These are phyloP conservation scores for Melanargia galathea DNA, from an alignment of 2,888 invertebrate species.

Conservation along the genomic window DNA sequence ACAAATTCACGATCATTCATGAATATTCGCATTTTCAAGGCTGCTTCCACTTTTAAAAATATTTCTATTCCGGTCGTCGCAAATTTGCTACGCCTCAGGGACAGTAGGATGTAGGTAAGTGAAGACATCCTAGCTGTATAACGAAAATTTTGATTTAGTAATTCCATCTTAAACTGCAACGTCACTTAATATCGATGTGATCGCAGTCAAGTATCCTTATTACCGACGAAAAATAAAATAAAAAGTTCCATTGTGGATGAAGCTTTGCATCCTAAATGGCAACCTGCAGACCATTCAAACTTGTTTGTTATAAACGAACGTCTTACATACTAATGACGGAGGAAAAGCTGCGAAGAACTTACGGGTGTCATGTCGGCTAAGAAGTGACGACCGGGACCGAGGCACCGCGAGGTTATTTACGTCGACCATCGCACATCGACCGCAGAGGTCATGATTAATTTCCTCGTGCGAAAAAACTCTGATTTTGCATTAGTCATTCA, in stretches of 20 bases:
- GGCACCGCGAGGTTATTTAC: constrained; percentile 2
- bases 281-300: constrained; percentile 4
- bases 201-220: no score
- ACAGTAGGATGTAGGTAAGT: no score
- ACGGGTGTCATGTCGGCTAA: background rate
- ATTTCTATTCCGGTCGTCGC: no score
- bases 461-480: constrained; percentile 14
- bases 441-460: constrained; percentile 15
- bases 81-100: no score
- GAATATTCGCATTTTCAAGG: no score
- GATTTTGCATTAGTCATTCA: constrained; percentile 13
- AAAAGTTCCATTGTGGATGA: constrained; percentile 4
- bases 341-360: constrained; percentile 21
- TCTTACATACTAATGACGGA: constrained; percentile 20
- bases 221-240: no score
- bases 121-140: no score
- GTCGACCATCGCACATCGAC: constrained; percentile 5
- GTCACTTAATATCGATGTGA: no score
- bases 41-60: no score
- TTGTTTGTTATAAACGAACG: constrained; percentile 4
- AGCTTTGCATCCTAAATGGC: constrained; percentile 4
- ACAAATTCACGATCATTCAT: no score
- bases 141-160: no score
- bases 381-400: constrained; percentile 11
- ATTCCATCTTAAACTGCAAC: no score